phyloP scores from a whole-genome alignment of 2,113 vertebrate species.

The Notarius lentiginosus region DNA sequence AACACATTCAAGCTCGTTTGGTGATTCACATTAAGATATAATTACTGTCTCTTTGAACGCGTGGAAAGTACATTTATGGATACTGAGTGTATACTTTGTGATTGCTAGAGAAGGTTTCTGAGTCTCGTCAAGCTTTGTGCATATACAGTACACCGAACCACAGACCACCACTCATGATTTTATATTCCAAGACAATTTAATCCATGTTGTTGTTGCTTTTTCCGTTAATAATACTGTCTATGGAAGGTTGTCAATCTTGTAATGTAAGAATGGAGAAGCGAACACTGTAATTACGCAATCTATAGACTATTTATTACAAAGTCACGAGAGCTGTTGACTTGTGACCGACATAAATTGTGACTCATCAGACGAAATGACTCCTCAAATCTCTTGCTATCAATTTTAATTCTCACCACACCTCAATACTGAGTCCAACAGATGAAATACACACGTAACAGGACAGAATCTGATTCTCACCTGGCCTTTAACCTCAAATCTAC shows the following conservation, averaged over 20 bases:
- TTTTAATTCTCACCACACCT: constrained; percentile 1
- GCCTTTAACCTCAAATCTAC: background rate
- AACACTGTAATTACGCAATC: background rate
- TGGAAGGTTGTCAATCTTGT: background rate
- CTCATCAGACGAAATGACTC: background rate
- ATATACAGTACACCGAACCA: background rate
- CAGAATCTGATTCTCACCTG: background rate
- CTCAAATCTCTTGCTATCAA: background rate
- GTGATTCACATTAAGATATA: background rate
- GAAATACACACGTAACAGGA: background rate
- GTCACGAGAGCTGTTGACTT: too few relatives aligned
- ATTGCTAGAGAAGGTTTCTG: background rate
- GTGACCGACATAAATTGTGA: background rate
- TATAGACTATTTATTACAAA: background rate
- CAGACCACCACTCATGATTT: background rate
- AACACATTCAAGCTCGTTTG: background rate
- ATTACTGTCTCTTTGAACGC: background rate
- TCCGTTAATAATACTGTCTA: background rate
- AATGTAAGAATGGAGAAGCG: background rate
- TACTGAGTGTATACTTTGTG: background rate
- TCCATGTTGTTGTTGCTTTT: background rate
- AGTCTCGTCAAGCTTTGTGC: background rate
- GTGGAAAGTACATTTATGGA: background rate
- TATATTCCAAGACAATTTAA: background rate
- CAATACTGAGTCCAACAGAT: background rate